Conservation (phyloP, 2,888 invertebrate genomes). For the Tetanocera ferruginea region DNA sequence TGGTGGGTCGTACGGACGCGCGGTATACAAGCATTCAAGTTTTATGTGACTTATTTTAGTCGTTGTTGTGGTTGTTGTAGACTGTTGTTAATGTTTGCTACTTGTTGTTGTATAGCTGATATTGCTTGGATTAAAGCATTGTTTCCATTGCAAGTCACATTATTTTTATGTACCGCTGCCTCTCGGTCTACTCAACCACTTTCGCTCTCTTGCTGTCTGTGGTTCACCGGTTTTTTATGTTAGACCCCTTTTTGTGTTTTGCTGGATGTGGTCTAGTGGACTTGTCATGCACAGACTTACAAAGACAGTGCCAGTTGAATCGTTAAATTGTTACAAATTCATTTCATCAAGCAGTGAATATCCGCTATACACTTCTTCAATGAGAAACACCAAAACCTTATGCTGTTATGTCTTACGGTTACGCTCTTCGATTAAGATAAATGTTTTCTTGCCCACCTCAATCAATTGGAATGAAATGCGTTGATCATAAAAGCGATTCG, state of each 20-base stretch:
- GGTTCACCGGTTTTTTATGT: slow-evolving; percentile 25
- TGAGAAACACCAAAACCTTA: neutral
- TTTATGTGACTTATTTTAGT: slow-evolving; percentile 1
- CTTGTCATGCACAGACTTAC: neutral
- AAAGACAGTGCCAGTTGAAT: slow-evolving; percentile 1
- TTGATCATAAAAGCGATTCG: neutral
- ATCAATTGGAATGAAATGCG: neutral
- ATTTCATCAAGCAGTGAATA: neutral
- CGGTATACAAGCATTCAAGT: neutral
- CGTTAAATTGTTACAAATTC: slow-evolving; percentile 22
- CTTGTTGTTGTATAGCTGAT: neutral
- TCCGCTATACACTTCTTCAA: too few species aligned
- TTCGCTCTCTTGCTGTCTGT: slow-evolving; percentile 6
- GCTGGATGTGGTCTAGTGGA: neutral
- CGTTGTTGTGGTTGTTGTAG: slow-evolving; percentile 3
- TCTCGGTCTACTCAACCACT: neutral
- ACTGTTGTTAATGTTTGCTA: neutral
- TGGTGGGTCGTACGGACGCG: neutral
- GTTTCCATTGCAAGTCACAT: slow-evolving; percentile 9
- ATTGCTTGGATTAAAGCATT: neutral
- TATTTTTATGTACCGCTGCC: neutral
- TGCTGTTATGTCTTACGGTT: slow-evolving; percentile 5
- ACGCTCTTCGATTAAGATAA: neutral
- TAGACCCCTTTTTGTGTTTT: neutral
- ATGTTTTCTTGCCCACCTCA: neutral